Conservation (phyloP, 2,797 vertebrate species). For the Oceanodroma leucorhoa region DNA sequence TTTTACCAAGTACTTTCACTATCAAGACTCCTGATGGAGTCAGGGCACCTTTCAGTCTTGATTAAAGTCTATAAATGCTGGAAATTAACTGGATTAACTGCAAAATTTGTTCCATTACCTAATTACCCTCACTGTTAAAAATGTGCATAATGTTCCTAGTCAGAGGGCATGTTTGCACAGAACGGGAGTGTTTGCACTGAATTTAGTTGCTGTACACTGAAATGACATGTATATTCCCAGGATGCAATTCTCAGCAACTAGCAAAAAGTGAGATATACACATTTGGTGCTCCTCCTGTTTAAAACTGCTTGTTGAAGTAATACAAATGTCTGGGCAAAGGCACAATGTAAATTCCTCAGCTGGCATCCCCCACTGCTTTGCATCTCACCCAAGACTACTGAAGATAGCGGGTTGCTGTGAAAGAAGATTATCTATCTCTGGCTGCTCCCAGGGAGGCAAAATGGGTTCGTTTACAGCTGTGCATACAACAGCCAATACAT, state of each 20-base stretch:
- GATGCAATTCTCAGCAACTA: not conserved
- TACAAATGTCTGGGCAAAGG: not conserved
- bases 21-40: not conserved
- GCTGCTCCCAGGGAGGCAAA: not conserved
- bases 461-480: not conserved
- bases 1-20: not conserved
- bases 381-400: not conserved
- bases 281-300: not conserved
- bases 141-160: not conserved
- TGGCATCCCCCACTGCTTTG: not conserved
- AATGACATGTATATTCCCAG: not conserved
- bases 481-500: not conserved
- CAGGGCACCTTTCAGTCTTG: not conserved
- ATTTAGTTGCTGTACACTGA: not conserved
- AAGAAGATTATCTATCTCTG: not conserved
- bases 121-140: not conserved
- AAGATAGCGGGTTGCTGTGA: not conserved
- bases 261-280: not conserved
- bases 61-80: not conserved
- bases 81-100: not conserved
- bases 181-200: rapidly evolving
- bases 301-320: not conserved
- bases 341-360: not conserved
- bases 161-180: not conserved
- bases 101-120: not conserved